Evolutionary conservation across 2,888 invertebrate genomes (phyloP), one percentile per base, ranked within the genome.

Genomic region (Lamellibrachia satsuma): DNA sequence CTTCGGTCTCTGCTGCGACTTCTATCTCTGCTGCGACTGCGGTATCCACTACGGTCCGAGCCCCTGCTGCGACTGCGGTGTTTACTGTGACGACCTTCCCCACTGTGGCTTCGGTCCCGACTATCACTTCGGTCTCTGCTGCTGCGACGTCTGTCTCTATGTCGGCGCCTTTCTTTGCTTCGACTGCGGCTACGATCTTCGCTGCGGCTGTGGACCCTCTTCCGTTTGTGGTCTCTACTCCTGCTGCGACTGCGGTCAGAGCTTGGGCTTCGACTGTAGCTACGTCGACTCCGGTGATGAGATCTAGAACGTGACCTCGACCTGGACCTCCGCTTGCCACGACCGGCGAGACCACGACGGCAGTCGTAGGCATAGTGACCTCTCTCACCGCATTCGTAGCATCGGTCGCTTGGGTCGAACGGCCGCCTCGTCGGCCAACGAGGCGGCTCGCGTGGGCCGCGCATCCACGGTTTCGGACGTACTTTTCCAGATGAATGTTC

Each of bases 351-450:
- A 39, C 93, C 93, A 8, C 94, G 91, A 91, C 95, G 94, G 96
- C 99, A 99, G 96, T 99, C 98, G 94, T 99, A 97, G 92, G 99
- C 99, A 96, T 98, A 99, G 96, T 99, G 99, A 9, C 99, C 99
- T 94, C 98, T 97, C 95, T 98, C 98, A 90, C 99, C 99, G 97
- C 99, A 99, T 96, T 99, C 98, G 96, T 99, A 99, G 97, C 99
- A 99, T 94, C 98, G 98, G 97, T 99, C 99, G 95, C 98, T 98
- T 11, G 98, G 98, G 95, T 98, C 98, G 95, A 98, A 98, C 51
- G 98, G 98, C 92, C 98, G 94, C n/a, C 96, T 93, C 75, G 57
- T 93, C 93, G 91, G 93, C 91, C 90, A 90, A 92, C 93, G 92
- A 90, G 91, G 93, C 52, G 75, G 60, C 27, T 92, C 75, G n/a